These are phyloP conservation scores for Lophius piscatorius DNA, from an alignment of 2,113 vertebrate genomes.

Conservation along the genomic window DNA sequence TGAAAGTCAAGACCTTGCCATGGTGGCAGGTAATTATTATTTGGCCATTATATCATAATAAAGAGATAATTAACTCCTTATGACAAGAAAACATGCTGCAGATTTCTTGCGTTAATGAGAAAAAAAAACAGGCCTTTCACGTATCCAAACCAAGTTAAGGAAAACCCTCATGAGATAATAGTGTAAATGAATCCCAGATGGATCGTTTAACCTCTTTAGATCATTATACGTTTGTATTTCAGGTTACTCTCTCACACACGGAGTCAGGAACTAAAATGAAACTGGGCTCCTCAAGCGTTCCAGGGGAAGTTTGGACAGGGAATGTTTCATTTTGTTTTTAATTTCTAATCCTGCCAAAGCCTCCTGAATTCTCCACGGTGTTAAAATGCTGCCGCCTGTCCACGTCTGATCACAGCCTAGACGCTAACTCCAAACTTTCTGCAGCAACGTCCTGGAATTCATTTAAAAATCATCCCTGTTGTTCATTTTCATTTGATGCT, in stretches of 20 bases:
- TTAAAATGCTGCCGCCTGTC: background rate
- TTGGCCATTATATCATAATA: no score
- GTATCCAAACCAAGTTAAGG: constrained; percentile 34
- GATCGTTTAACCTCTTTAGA: constrained; percentile 60
- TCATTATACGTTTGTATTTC: constrained; percentile 58
- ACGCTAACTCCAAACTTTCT: background rate
- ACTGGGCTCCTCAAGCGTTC: constrained; percentile 11
- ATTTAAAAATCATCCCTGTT: background rate
- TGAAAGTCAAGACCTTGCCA: no score
- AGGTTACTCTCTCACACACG: constrained; percentile 44
- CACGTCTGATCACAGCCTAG: no score
- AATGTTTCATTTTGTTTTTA: constrained; percentile 24
- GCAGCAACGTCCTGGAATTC: background rate
- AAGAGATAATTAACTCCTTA: no score
- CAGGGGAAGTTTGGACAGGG: constrained; percentile 10
- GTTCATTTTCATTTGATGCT: no score
- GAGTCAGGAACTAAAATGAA: constrained; percentile 24
- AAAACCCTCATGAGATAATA: constrained; percentile 45
- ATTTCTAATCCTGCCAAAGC: constrained; percentile 22
- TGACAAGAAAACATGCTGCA: no score
- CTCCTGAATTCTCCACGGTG: constrained; percentile 4
- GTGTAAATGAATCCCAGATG: constrained; percentile 62
- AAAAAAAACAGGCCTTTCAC: no score
- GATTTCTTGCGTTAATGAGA: no score
- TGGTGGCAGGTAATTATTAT: no score